Evolutionary conservation across 1,140 invertebrate genomes (phyloP), one percentile per base, ranked within the genome.

Genomic region (Chionoecetes opilio): DNA sequence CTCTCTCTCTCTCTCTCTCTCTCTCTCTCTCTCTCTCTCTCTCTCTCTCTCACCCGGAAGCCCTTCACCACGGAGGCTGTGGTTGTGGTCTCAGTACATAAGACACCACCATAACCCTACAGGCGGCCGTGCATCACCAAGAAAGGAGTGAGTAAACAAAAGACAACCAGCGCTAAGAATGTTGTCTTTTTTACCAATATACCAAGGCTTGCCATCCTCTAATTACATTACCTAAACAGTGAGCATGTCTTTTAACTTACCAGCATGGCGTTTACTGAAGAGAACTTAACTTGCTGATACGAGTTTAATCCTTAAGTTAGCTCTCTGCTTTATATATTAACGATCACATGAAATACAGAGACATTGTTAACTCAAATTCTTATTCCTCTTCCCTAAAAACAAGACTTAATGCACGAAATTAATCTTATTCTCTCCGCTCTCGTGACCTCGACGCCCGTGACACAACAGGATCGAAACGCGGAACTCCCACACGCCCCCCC

Each of bases 1-100:
- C 82, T 84, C 82, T 84, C 82, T 84, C 82, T 84, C 82, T 84
- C 82, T 84, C 82, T 84, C 82, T 84, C 82, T 84, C 82, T 84
- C 82, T 84, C 63, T 75, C n/a, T 75, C 63, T 75, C 63, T n/a
- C 63, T 75, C n/a, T 75, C 63, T n/a, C 63, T 75, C 63, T n/a
- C n/a, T 75, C 63, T 75, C 63, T 26, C n/a, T n/a, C 21, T 2
- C 63, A 75, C 63, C 63, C 8, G 63, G 63, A 75, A 75, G 63
- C 63, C 11, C 63, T 21, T 75, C 63, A 75, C 63, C 11, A 26
- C 5, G 63, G 6, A 75, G 63, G 63, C 63, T 75, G 63, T 26
- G n/a, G 63, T n/a, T n/a, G n/a, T 1, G 63, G 0, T 75, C 0
- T 26, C 5, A 26, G 63, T 75, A 26, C 21, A n/a, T 75, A 5